Evolutionary conservation across 2,113 vertebrate species (phyloP), one percentile per base, ranked within the genome.

Genomic region (Mormyrus lacerda): DNA sequence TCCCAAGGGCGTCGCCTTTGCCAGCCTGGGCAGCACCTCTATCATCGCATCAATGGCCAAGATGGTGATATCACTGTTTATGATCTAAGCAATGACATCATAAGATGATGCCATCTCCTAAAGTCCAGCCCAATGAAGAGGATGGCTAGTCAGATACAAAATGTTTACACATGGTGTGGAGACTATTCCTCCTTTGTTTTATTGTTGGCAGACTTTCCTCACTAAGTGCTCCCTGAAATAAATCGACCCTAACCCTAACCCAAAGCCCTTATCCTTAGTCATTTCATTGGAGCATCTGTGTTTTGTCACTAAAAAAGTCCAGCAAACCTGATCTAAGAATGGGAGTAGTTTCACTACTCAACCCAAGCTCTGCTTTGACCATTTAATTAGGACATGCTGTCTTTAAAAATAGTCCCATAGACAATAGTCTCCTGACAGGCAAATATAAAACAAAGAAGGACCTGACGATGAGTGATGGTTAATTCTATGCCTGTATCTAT

Each of bases 101-200:
- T 50, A 21, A 85, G 47, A 85, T 85, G 83, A 85, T 85, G 83
- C 83, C 83, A 85, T 85, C 47, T 15, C 83, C 44, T 50, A 85
- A 9, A n/a, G 44, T 39, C 73, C 83, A 85, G 47, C 47, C 83
- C 83, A 27, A 5, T 7, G 47, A 85, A 85, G 47, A n/a, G n/a
- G 83, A 47, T 47, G n/a, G 10, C 42, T 85, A 44, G 24, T n/a
- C 47, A 79, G 35, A 48, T 48, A 85, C 10, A 27, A 79, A 79
- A 85, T 85, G 44, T 48, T 85, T 85, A 85, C 83, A 85, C 47
- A 27, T 27, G 44, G 24, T 85, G 21, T 39, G 15, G 61, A 69
- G n/a, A 21, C 44, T 47, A 85, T 47, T 17, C 47, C 47, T 44
- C 83, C 44, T 85, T 85, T 85, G 83, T 27, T 85, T 85, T 50